Evolutionary conservation across 2,113 vertebrate species (phyloP), one percentile per base, ranked within the genome.

Genomic region (Chaetorhynchus papuensis): DNA sequence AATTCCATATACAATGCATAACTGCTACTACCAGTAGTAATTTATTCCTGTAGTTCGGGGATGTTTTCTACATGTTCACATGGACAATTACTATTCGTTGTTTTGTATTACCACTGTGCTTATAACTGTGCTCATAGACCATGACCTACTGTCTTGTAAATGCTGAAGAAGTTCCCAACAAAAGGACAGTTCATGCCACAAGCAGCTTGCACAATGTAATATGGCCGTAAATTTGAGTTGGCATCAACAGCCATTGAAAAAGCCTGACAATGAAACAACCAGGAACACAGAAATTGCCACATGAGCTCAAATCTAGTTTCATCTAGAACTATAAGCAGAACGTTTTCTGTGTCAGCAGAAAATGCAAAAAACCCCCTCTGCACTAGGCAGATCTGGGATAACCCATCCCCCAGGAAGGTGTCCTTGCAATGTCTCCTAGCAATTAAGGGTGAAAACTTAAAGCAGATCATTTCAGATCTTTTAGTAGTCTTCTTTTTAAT

Each of bases 61-160:
- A 93, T 90, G 76, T 66, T 96, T 93, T 66, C 85, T 83, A 81
- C 74, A 52, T 37, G 71, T 71, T 95, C 90, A 88, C 83, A 83
- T 47, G 64, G 68, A 74, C 76, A 75, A 91, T 90, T 88, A 77
- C 71, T 90, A 60, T 83, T 83, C 3, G 6, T 66, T 94, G 71
- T 84, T 84, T 93, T 93, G 85, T 93, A 83, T 75, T 87, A 79
- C 21, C 41, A 66, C 52, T 83, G 79, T 71, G 81, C 57, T 75
- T 84, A 45, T 87, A 95, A 84, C 80, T 0, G 17, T 92, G 87
- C 45, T 95, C 75, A 85, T 7, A 45, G 69, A 96, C 84, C 91
- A 95, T 91, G 89, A 96, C 81, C 86, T 74, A 47, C 68, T 87
- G 61, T 61, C 83, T 90, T 95, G 85, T 86, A 96, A 94, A 69